phyloP scores from a whole-genome alignment of 2,888 invertebrate species.

The Synergus itoensis region DNA sequence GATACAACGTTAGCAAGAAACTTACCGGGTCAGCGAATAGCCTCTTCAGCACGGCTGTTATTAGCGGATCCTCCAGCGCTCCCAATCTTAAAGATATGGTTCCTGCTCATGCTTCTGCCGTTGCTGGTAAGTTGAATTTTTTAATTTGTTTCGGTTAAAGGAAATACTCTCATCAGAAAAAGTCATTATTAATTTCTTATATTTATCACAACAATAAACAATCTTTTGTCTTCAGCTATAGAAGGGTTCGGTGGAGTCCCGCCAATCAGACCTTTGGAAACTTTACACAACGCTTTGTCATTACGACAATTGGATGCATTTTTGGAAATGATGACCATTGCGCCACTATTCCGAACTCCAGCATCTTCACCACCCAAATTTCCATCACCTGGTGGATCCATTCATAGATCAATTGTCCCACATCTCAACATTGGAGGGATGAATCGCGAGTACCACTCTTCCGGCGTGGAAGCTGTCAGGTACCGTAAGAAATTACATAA shows the following conservation, averaged over 20 bases:
- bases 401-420: constrained; percentile 66
- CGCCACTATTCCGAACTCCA: constrained; percentile 86
- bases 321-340: constrained; percentile 90
- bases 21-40: constrained; percentile 87
- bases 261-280: constrained; percentile 97
- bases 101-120: constrained; percentile 85
- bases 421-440: constrained; percentile 66
- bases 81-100: constrained; percentile 94
- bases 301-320: constrained; percentile 94
- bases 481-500: constrained; percentile 66
- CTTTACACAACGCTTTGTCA: constrained; percentile 97
- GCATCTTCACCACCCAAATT: constrained; percentile 85
- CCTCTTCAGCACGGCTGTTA: constrained; percentile 97
- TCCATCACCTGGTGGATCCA: constrained; percentile 79
- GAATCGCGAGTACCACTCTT: constrained; percentile 69
- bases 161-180: too few species aligned
- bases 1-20: constrained; percentile 86
- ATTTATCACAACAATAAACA: neutral
- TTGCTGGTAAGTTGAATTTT: constrained; percentile 82
- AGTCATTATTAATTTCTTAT: too few species aligned
- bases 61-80: constrained; percentile 95
- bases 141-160: constrained; percentile 33
- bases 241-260: constrained; percentile 96
- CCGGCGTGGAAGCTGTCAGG: constrained; percentile 73
- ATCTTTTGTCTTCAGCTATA: constrained; percentile 79